Evolutionary conservation across 2,888 invertebrate species (phyloP), one percentile per base, ranked within the genome.

Genomic region (Agrotis clavis): DNA sequence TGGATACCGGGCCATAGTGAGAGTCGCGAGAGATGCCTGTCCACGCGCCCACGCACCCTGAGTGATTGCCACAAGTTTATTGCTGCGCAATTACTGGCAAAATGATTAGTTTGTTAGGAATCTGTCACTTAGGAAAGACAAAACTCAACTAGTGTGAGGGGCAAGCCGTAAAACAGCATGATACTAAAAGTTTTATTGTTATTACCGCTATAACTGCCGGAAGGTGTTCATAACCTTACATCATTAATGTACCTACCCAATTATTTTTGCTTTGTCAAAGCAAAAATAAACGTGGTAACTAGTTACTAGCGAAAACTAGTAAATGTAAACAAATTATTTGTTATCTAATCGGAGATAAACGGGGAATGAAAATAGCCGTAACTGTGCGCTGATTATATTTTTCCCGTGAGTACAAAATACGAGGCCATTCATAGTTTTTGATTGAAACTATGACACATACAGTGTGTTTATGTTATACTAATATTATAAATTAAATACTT

Each of bases 251-350:
- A 53, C n/a, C n/a, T n/a, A n/a, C n/a, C 16, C 30, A 50, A 48
- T 16, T 50, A 70, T n/a, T 45, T 25, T 18, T 71, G 11, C 41
- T 21, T n/a, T 9, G 61, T 30, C 61, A n/a, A 35, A 35, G n/a
- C n/a, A 51, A 53, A 60, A 47, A 50, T 4, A 45, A 21, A 47
- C 18, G 61, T 35, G 16, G 21, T 35, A n/a, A 9, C 7, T 7
- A 30, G 30, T 2, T 30, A 21, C 45, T 21, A 14, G 45, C 21
- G 11, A 35, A 60, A 60, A 59, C 19, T 18, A 45, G 71, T 25
- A 25, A 41, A 18, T 45, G 71, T 19, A 51, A 45, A 71, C 30
- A 21, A 35, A 61, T 60, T 70, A 14, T 60, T 71, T 71, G 21
- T 71, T 71, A 51, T 71, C 60, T 45, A 51, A 25, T 51, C 71